Evolutionary conservation across 2,113 vertebrate species (phyloP), one percentile per base, ranked within the genome.

Genomic region (Aphyosemion australe): DNA sequence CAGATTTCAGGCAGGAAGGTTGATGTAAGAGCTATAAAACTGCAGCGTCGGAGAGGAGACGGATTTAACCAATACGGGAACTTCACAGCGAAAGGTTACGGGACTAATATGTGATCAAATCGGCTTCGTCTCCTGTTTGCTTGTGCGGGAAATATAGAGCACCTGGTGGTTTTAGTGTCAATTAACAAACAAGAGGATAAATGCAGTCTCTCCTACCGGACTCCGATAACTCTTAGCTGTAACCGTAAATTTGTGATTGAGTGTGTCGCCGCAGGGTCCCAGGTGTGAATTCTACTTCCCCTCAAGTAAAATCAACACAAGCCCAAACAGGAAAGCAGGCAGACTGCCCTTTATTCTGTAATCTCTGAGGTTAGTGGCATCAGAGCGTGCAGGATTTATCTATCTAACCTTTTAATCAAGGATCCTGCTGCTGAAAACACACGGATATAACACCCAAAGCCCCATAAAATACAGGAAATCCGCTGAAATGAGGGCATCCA

Each of bases 271-370:
- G 20, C 62, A 63, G 80, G 84, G 76, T 72, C 50, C 57, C 86
- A 91, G 88, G 85, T 89, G 87, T 78, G 34, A 54, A 20, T 74
- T 72, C 55, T 46, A 26, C 60, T 70, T 69, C 75, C 60, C 16
- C 78, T 69, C 64, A 58, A 80, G 76, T 83, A 81, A 74, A 12
- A 53, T 73, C 4, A 1, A 42, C 19, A 79, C 87, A 78, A 74
- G 89, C 42, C 82, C 78, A 57, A 84, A 79, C 89, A 87, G 65
- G 84, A 72, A 74, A 60, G 47, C 63, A 43, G 42, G 69, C 66
- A 53, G 48, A 43, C 56, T 45, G 20, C 3, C 61, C 47, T 48
- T 52, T 76, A 80, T 84, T 83, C 72, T 75, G 49, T 89, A 71
- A 78, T 79, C 80, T 64, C 12, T 1, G 65, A 32, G 34, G 45